Conservation (phyloP, 2,888 invertebrate species). For the Drosophila fungiperda region DNA sequence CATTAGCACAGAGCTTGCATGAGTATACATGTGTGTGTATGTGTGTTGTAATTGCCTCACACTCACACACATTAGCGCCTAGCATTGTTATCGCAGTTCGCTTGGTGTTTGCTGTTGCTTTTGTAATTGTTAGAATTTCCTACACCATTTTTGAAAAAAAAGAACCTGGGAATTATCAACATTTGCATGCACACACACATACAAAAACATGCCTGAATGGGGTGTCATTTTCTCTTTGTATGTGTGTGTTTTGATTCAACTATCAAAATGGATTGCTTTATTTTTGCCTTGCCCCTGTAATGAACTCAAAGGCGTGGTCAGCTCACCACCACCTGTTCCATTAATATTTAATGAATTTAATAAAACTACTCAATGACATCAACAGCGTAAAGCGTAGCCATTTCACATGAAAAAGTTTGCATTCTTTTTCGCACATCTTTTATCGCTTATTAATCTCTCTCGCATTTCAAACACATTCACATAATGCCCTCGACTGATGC, state of each 20-base stretch:
- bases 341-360: not conserved
- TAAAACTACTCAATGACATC: not conserved
- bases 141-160: constrained; percentile 69
- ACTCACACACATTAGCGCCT: constrained; percentile 35
- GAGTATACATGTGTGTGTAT: constrained; percentile 12
- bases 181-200: constrained; percentile 48
- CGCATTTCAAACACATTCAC: not conserved
- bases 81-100: constrained; percentile 44
- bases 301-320: constrained; percentile 56
- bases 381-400: not conserved
- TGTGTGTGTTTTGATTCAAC: constrained; percentile 40
- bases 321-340: constrained; percentile 15
- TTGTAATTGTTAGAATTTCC: constrained; percentile 64
- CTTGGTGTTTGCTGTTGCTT: constrained; percentile 33
- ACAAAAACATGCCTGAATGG: constrained; percentile 26
- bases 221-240: constrained; percentile 41
- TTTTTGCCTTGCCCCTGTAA: constrained; percentile 30
- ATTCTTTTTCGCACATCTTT: not conserved
- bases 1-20: constrained; percentile 22
- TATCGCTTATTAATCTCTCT: constrained; percentile 9
- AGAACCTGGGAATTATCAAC: constrained; percentile 54
- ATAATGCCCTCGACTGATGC: constrained; percentile 5
- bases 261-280: constrained; percentile 54
- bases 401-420: not conserved
- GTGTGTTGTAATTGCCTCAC: constrained; percentile 43